Base-by-base conservation (phyloP, 2,888 invertebrate species). In the Cheilosia soror region DNA sequence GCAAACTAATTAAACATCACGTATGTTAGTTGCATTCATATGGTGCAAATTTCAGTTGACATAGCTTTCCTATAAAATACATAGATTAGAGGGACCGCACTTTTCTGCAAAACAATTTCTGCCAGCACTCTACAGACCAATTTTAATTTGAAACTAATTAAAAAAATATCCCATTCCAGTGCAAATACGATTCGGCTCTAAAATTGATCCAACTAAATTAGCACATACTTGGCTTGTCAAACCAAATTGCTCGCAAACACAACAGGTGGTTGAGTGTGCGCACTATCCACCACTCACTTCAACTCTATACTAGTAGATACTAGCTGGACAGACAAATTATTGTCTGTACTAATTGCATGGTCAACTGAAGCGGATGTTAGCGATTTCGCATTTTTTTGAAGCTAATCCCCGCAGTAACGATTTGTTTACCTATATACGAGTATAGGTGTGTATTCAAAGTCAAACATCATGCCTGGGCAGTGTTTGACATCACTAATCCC, bases 251-350 rank as follows among this genome's bases (percentile, higher is more conserved):
- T 29, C 47, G 27, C 62, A 31, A 47, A 51, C 47, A 58, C 62
- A 68, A 78, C 78, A 78, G 62, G 57, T 78, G 72, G 76, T 40
- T 63, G n/a, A 51, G 31, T 11, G 57, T 37, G 58, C 13, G 49
- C 20, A 44, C 37, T 42, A 40, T 33, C 51, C 29, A 57, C 75
- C 83, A 60, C 62, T 68, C 58, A 44, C 72, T 83, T 33, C 13
- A 51, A 51, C 68, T 33, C 55, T 31, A 2, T 20, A 20, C 20
- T 20, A 63, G 25, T 57, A 33, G 9, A 33, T 4, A 11, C 11
- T 65, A 53, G 51, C 57, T 79, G 83, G 83, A 83, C 83, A 83
- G 83, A 73, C 79, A 77, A 79, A 83, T 73, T 71, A 83, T 83
- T 78, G 78, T 68, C 25, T 63, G 11, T 11, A 51, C 68, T 83